These are phyloP conservation scores for Trissolcus brochymenae DNA, from an alignment of 2,888 invertebrate species.

Conservation along the genomic window DNA sequence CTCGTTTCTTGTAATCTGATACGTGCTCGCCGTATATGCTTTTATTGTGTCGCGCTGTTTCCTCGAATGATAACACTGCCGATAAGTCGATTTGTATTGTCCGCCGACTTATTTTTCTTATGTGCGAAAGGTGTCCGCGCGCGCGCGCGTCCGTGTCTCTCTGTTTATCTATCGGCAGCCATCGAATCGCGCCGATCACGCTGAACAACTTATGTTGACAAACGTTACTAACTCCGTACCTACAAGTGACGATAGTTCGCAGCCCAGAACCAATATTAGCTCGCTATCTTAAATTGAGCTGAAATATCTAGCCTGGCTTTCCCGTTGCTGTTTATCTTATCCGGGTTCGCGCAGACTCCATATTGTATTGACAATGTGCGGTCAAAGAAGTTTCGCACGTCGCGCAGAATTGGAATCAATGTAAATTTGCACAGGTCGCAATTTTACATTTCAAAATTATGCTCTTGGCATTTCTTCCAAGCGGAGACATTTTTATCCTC, in stretches of 20 bases:
- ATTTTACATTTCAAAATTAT: slow-evolving; percentile 3
- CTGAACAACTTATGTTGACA: slow-evolving; percentile 38
- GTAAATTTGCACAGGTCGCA: slow-evolving; percentile 8
- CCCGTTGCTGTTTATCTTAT: slow-evolving; percentile 41
- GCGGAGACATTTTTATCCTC: not conserved
- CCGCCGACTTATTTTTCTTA: not conserved
- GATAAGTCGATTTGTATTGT: slow-evolving; percentile 53
- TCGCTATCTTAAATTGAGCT: slow-evolving; percentile 42
- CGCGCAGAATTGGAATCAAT: not conserved
- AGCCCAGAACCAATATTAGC: slow-evolving; percentile 40
- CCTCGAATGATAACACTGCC: slow-evolving; percentile 28
- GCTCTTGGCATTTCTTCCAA: not conserved
- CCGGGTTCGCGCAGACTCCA: slow-evolving; percentile 18
- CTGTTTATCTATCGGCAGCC: slow-evolving; percentile 23
- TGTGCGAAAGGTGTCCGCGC: not conserved
- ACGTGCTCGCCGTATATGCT: slow-evolving; percentile 10
- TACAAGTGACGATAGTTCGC: slow-evolving; percentile 22
- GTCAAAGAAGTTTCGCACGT: slow-evolving; percentile 24
- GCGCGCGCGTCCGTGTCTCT: not conserved
- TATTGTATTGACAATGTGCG: slow-evolving; percentile 40
- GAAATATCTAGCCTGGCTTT: slow-evolving; percentile 33
- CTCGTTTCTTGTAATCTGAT: slow-evolving; percentile 57
- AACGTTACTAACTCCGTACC: slow-evolving; percentile 32
- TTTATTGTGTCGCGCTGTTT: slow-evolving; percentile 33
- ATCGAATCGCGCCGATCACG: slow-evolving; percentile 24